A percentile compares a stretch with the other conserved stretches of the same genome.
These are phyloP conservation scores for Cebidichthys violaceus DNA, from an alignment of 2,113 vertebrate species.

Conservation along the genomic window DNA sequence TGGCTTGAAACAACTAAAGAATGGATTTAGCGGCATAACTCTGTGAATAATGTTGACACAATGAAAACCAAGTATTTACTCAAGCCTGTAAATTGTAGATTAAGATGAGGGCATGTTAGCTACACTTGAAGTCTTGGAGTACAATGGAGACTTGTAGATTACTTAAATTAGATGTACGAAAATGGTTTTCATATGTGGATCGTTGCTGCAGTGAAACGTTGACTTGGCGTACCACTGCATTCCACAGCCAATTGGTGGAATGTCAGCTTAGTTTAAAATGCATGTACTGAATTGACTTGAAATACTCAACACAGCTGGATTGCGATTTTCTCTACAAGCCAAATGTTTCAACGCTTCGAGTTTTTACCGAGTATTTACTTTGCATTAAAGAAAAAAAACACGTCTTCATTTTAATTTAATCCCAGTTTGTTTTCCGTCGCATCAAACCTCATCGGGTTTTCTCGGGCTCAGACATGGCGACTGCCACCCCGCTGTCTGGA, in stretches of 20 bases:
- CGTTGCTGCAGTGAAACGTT: constrained; percentile 54
- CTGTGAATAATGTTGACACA: constrained; percentile 65
- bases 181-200: constrained; percentile 74
- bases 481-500: constrained; percentile 61
- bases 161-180: constrained; percentile 62
- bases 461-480: constrained; percentile 41
- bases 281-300: constrained; percentile 40
- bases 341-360: constrained; percentile 42
- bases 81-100: constrained; percentile 67
- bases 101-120: constrained; percentile 32
- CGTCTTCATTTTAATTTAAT: constrained; percentile 35
- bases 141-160: constrained; percentile 67
- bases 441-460: constrained; percentile 17
- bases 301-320: constrained; percentile 59
- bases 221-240: constrained; percentile 62
- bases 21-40: constrained; percentile 63
- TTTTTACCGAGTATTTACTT: constrained; percentile 34
- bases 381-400: not conserved
- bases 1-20: constrained; percentile 47
- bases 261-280: constrained; percentile 56
- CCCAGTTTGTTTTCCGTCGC: constrained; percentile 38
- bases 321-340: constrained; percentile 25
- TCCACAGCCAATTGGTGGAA: constrained; percentile 71
- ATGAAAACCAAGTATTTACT: constrained; percentile 68
- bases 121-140: constrained; percentile 43